These are phyloP conservation scores for Microplitis demolitor DNA, from an alignment of 1,140 invertebrate genomes.

Conservation along the genomic window DNA sequence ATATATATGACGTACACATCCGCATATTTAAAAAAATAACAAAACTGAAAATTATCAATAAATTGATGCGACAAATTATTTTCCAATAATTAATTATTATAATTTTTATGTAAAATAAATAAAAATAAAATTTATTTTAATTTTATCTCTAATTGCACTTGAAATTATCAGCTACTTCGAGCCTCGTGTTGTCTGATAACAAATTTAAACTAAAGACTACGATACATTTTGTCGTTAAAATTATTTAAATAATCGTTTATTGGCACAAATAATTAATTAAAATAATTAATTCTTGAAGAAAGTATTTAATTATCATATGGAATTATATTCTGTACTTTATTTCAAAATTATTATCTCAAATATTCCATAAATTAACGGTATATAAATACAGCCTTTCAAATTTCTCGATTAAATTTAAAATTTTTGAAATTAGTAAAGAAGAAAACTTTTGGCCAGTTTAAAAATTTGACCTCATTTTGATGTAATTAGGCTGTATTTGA, in stretches of 20 bases:
- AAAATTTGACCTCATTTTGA: too few relatives aligned
- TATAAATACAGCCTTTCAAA: too few relatives aligned
- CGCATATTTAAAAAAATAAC: too few relatives aligned
- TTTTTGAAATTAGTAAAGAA: too few relatives aligned
- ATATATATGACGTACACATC: too few relatives aligned
- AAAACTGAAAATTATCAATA: not conserved
- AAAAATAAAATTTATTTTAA: not conserved
- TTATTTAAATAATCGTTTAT: not conserved
- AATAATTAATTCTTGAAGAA: conserved; percentile 11
- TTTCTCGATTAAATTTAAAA: too few relatives aligned
- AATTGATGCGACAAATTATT: not conserved
- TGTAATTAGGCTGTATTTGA: too few relatives aligned
- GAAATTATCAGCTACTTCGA: not conserved
- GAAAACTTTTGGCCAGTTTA: too few relatives aligned
- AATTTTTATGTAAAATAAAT: not conserved
- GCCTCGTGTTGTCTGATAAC: not conserved
- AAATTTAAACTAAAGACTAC: too few relatives aligned
- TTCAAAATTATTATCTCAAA: not conserved
- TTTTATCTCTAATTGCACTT: not conserved
- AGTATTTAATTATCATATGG: not conserved
- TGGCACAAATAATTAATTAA: not conserved
- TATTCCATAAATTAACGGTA: too few relatives aligned
- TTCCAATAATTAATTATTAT: too few relatives aligned
- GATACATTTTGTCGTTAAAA: not conserved
- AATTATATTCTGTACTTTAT: not conserved